Conservation (phyloP, 2,888 invertebrate genomes). For the Sinelater perroti region DNA sequence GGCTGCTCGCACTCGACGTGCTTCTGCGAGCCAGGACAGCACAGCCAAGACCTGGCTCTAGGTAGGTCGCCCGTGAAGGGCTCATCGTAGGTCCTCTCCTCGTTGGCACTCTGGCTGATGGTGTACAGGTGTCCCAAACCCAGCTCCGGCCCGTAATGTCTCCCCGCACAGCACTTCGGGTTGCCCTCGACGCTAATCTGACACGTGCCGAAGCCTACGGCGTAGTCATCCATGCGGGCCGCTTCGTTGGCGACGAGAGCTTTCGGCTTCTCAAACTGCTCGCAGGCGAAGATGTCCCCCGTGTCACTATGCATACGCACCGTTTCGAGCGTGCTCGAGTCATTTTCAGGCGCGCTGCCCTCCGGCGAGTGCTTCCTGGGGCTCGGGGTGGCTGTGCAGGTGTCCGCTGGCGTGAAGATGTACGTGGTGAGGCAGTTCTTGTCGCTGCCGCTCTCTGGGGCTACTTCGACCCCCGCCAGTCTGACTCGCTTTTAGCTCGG, state of each 20-base stretch:
- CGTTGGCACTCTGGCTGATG: constrained; percentile 60
- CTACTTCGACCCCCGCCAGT: constrained; percentile 56
- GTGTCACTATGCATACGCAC: constrained; percentile 36
- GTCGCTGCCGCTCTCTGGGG: constrained; percentile 49
- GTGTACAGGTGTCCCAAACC: constrained; percentile 61
- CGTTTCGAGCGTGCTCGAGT: constrained; percentile 45
- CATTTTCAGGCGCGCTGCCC: constrained; percentile 40
- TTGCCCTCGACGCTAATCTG: constrained; percentile 50
- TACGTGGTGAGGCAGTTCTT: constrained; percentile 62
- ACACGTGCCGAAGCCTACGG: constrained; percentile 39
- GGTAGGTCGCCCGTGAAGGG: constrained; percentile 58
- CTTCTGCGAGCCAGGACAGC: constrained; percentile 61
- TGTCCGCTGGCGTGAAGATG: constrained; percentile 66
- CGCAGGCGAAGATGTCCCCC: constrained; percentile 2
- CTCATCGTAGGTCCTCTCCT: constrained; percentile 60
- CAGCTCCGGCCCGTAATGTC: constrained; percentile 52
- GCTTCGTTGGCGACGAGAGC: constrained; percentile 7
- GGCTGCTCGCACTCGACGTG: constrained; percentile 55
- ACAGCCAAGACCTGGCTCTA: constrained; percentile 61
- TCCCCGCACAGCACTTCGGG: constrained; percentile 55
- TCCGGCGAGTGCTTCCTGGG: constrained; percentile 58
- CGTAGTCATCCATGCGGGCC: constrained; percentile 31
- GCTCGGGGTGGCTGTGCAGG: constrained; percentile 68
- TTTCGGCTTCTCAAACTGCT: constrained; percentile 19
- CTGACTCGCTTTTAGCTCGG: no score